These are phyloP conservation scores for Onychorhynchus coronatus DNA, from an alignment of 2,113 vertebrate genomes.

Conservation along the genomic window DNA sequence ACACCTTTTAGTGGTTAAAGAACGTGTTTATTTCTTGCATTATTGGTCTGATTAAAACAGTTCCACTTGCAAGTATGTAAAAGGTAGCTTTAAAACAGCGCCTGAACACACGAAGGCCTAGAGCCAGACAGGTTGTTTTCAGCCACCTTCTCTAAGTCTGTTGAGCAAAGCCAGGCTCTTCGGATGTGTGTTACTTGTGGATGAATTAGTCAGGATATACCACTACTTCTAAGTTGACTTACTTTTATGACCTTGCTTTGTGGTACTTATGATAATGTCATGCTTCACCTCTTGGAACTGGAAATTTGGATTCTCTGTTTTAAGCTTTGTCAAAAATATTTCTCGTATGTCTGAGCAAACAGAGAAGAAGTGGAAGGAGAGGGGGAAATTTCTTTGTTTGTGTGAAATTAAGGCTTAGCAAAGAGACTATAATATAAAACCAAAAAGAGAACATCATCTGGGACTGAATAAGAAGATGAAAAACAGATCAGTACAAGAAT, in stretches of 20 bases:
- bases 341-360: background rate
- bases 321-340: background rate
- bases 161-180: background rate
- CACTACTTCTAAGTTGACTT: background rate
- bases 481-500: background rate
- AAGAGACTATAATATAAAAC: background rate
- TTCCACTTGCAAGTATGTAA: slow-evolving; percentile 34
- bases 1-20: slow-evolving; percentile 42
- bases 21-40: slow-evolving; percentile 26
- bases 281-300: background rate
- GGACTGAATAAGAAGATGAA: background rate
- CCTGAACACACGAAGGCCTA: background rate
- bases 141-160: background rate
- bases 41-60: slow-evolving; percentile 48
- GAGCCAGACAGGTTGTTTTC: background rate
- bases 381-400: background rate
- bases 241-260: background rate
- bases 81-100: slow-evolving; percentile 15
- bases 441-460: background rate
- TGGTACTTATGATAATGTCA: background rate
- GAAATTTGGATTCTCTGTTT: background rate
- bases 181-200: background rate
- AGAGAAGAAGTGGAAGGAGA: background rate
- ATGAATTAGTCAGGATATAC: background rate
- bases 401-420: background rate